Base-by-base conservation (phyloP, 2,113 vertebrate genomes). In the Phalacrocorax pelagicus region DNA sequence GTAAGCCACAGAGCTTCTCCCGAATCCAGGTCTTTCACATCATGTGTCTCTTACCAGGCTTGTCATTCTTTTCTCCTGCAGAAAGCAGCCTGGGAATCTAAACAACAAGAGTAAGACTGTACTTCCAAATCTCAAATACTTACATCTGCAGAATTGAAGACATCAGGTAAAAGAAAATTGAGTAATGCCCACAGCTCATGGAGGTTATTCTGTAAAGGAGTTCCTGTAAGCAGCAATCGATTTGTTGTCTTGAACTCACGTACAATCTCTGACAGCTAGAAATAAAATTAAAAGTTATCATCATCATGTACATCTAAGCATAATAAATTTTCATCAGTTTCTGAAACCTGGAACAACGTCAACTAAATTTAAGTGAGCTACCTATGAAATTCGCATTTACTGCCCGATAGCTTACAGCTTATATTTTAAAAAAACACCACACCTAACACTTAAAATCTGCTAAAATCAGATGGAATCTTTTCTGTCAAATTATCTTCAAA, bases 201-300 rank as follows among this genome's bases (percentile, higher is more conserved):
- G 20, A 99, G 98, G 86, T 99, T 99, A 93, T 99, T 99, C 97
- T 99, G 99, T 61, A 99, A 96, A 66, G 99, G 99, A 21, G 99
- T 99, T 95, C 99, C 99, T 21, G 99, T 99, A 86, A 99, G 96
- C 86, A 99, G 97, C 87, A 99, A 98, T 62, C 99, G 98, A 96
- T 99, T 99, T 71, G 99, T 99, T 9, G 99, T 99, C 96, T 99
- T 99, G 97, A 99, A 99, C 92, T 99, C 99, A 32, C 99, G 98
- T 11, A 99, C 99, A 71, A 99, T 99, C 97, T 99, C 99, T 57
- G 99, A 99, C 74, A 99, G 97, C 99, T 99, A 86, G 14, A 92
- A 96, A 97, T 40, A 91, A 22, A 92, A 88, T 4, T 62, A 59
- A 88, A 2, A 65, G 34, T 78, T 65, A 77, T 51, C 61, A 79